Base-by-base conservation (phyloP, 1,140 invertebrate species). In the Eciton burchellii region DNA sequence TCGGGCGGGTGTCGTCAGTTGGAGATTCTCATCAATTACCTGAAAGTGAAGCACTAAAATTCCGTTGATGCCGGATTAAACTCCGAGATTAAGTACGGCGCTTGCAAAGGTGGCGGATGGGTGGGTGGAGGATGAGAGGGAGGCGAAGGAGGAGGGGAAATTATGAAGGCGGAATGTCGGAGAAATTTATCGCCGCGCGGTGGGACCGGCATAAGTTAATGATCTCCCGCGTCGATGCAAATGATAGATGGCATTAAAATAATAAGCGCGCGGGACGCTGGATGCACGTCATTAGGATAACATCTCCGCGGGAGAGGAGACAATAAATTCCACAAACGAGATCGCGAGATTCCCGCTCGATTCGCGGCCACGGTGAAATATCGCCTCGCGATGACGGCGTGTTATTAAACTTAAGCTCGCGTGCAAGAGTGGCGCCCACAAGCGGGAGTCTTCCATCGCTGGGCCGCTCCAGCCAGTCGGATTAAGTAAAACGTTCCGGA, bases 401-500 rank as follows among this genome's bases (percentile, higher is more conserved):
- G 70, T 88, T 89, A 89, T 88, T 89, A 86, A 89, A 82, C 35
- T 35, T 35, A 6, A 83, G 60, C 24, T 76, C 73, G 82, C 73
- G 87, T 85, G 81, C 71, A 54, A 60, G 66, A 88, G 83, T 87
- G 82, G 84, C n/a, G n/a, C n/a, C n/a, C n/a, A n/a, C n/a, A n/a
- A n/a, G n/a, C n/a, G n/a, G 87, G 81, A 73, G 83, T 77, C 82
- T 89, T 87, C 87, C 79, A 29, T 29, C 59, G n/a, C n/a, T n/a
- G 83, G 81, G 79, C 74, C 85, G 6, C 84, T 87, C 87, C 87
- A 89, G 82, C 88, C 79, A 88, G 35, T 72, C 81, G 85, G 82
- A 89, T 89, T 87, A 87, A 89, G 83, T 89, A 89, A 89, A 89
- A 89, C 74, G 71, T 74, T 35, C 35, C 68, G 82, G 87, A 84